Evolutionary conservation across 2,888 invertebrate genomes (phyloP).

Genomic region (Mythimna vitellina): DNA sequence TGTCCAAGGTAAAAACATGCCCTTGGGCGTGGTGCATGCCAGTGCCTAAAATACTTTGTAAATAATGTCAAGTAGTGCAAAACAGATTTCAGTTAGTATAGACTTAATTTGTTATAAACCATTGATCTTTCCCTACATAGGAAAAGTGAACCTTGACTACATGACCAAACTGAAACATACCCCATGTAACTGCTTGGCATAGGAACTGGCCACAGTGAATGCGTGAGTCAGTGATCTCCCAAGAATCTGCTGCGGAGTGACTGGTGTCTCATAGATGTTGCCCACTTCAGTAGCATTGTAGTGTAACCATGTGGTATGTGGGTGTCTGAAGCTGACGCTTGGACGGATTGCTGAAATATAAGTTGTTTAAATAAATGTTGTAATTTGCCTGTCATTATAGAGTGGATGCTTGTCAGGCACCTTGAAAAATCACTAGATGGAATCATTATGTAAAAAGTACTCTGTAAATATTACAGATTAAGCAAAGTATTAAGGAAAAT

Average conservation of each 20-base stretch:
- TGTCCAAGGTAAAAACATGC: no score
- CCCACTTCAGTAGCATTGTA: slow-evolving; percentile 92
- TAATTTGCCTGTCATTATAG: neutral
- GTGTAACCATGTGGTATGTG: slow-evolving; percentile 95
- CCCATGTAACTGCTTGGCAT: slow-evolving; percentile 94
- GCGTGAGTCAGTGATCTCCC: slow-evolving; percentile 93
- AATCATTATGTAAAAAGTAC: neutral
- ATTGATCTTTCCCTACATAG: neutral
- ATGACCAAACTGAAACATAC: slow-evolving; percentile 80
- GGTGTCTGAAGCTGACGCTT: slow-evolving; percentile 87
- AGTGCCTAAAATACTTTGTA: no score
- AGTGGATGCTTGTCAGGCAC: no score
- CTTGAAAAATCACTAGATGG: neutral
- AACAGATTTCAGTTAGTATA: neutral
- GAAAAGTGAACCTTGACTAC: neutral
- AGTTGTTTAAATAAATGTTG: neutral
- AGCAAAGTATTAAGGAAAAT: no score
- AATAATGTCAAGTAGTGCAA: no score
- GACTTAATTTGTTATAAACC: neutral
- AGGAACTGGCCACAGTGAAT: slow-evolving; percentile 94
- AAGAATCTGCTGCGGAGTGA: slow-evolving; percentile 92
- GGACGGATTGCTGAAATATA: slow-evolving; percentile 86
- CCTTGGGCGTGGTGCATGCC: no score
- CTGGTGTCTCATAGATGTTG: slow-evolving; percentile 93
- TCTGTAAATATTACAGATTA: neutral